Conservation (phyloP, 2,113 vertebrate species). For the Colinus virginianus region DNA sequence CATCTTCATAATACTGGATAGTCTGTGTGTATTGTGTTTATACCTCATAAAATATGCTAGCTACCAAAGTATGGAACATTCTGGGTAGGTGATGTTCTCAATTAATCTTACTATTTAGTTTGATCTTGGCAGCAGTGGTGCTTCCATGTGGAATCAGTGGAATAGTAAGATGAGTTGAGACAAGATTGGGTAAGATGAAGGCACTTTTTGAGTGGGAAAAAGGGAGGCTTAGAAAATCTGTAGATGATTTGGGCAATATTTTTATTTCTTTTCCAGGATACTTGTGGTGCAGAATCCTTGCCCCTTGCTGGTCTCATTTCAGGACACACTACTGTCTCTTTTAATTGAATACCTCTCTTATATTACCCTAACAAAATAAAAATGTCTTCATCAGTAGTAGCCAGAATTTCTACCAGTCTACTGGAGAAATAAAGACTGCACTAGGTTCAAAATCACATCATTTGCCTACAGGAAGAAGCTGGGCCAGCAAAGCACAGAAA, state of each 20-base stretch:
- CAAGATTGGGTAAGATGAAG: background rate
- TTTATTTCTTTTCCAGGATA: background rate
- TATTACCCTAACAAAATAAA: background rate
- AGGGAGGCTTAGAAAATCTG: background rate
- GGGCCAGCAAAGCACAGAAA: background rate
- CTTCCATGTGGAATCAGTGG: background rate
- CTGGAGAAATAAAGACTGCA: background rate
- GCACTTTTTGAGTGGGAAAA: background rate
- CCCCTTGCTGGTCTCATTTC: background rate
- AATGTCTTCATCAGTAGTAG: background rate
- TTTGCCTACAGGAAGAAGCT: background rate
- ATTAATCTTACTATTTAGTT: background rate
- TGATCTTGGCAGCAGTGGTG: background rate
- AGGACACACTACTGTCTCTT: background rate
- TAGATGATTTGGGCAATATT: background rate
- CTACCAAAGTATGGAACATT: background rate
- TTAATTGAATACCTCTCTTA: background rate
- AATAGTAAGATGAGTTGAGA: background rate
- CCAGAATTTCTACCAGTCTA: background rate
- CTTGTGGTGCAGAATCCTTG: background rate
- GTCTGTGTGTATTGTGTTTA: background rate
- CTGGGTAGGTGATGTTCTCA: background rate
- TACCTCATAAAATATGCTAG: background rate
- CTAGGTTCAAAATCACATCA: background rate
- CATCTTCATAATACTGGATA: background rate